Base-by-base conservation (phyloP, 2,888 invertebrate species). In the Euplagia quadripunctaria region DNA sequence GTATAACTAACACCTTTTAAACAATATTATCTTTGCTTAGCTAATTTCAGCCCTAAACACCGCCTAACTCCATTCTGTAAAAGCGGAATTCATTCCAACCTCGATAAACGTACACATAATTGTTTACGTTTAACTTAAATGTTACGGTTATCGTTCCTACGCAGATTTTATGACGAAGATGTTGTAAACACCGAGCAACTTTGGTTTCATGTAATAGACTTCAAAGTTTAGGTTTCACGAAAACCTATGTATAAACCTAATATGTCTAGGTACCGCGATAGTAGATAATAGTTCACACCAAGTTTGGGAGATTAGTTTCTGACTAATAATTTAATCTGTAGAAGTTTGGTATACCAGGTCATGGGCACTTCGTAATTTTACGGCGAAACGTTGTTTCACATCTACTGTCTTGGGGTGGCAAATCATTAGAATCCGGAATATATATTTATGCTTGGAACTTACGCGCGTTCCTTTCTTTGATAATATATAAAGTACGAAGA, bases 41-140 rank as follows among this genome's bases (percentile, higher is more conserved):
- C 75, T 70, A 73, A 81, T 72, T 76, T 75, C 46, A 72, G 67
- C 70, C 64, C 61, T 31, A 79, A 76, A 63, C 63, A 61, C 41
- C 9, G 63, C 52, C 65, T 71, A 70, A 73, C 68, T 66, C 66
- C 66, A 72, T 73, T 63, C 68, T 61, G 71, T 55, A 49, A 68
- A 64, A 64, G 61, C 74, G 68, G 73, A 76, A 79, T 78, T 75
- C 74, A 81, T 82, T 78, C 75, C 58, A 71, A 70, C 75, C 64
- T 71, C 78, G 58, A 81, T 82, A 82, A 82, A 81, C 71, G 79
- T 64, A 68, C 55, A 79, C 81, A 77, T 80, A 79, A 80, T 81
- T 80, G 82, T 77, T 82, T 77, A 74, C 74, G 72, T 82, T 81
- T 75, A 80, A 78, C 77, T 82, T 75, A 80, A 81, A 79, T 69